Evolutionary conservation across 1,140 invertebrate genomes (phyloP).

Genomic region (Drosophila parabipectinata): DNA sequence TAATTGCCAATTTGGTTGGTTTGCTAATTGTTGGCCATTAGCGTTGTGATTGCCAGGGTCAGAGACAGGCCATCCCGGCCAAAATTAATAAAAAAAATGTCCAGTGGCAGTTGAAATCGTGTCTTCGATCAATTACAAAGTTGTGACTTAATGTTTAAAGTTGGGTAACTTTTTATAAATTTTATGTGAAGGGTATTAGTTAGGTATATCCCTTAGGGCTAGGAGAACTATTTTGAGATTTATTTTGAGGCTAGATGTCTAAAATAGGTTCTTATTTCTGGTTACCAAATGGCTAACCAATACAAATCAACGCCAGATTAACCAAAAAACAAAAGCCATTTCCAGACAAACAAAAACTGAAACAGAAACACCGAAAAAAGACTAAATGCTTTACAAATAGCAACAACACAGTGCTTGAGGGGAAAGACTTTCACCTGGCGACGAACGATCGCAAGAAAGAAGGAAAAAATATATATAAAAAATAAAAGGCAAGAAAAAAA

Average conservation of each 20-base stretch:
- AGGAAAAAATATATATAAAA: constrained; percentile 28
- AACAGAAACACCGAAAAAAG: constrained; percentile 64
- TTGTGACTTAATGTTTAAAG: not conserved
- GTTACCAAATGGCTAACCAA: not conserved
- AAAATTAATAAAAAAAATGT: constrained; percentile 7
- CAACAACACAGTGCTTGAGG: constrained; percentile 73
- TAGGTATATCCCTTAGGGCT: constrained; percentile 19
- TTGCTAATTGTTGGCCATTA: constrained; percentile 26
- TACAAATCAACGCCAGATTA: constrained; percentile 56
- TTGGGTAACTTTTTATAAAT: constrained; percentile 2
- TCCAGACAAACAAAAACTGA: constrained; percentile 57
- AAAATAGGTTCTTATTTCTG: not conserved
- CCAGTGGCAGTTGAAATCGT: constrained; percentile 35
- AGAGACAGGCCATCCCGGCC: constrained; percentile 4
- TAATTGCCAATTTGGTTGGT: constrained; percentile 44
- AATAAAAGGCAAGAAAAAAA: constrained; percentile 25
- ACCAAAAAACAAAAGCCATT: constrained; percentile 57
- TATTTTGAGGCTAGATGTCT: constrained; percentile 12
- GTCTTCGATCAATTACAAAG: constrained; percentile 34
- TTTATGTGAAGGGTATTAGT: not conserved
- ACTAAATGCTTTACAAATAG: constrained; percentile 77
- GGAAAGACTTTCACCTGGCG: constrained; percentile 81
- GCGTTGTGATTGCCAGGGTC: constrained; percentile 26
- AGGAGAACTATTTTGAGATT: constrained; percentile 17
- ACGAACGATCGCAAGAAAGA: constrained; percentile 57